phyloP scores from a whole-genome alignment of 2,113 vertebrate genomes.

The Ammodytes marinus region DNA sequence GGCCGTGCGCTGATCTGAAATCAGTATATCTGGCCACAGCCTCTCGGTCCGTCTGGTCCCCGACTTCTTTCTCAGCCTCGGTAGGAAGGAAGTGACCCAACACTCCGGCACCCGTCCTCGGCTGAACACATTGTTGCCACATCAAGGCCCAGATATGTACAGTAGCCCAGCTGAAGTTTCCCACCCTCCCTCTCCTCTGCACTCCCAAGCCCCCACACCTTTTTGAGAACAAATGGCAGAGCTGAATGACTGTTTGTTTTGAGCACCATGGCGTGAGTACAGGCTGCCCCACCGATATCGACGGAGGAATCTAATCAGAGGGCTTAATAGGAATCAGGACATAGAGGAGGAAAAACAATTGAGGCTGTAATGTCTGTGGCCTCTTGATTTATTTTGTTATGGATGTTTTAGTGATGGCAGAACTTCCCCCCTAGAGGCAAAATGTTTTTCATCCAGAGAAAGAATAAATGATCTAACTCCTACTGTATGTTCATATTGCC shows the following conservation, averaged over 20 bases:
- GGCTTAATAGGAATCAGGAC: constrained; percentile 71
- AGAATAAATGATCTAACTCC: not conserved
- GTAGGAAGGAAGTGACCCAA: constrained; percentile 82
- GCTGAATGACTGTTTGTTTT: constrained; percentile 79
- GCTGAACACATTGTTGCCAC: constrained; percentile 81
- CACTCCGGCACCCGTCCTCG: constrained; percentile 73
- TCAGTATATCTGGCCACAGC: constrained; percentile 51
- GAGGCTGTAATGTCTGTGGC: constrained; percentile 34
- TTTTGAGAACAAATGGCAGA: constrained; percentile 75
- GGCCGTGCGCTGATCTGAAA: constrained; percentile 43
- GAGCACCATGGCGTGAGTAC: constrained; percentile 79
- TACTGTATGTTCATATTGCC: not conserved
- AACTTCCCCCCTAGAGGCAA: constrained; percentile 12
- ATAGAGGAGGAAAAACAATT: constrained; percentile 71
- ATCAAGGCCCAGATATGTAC: constrained; percentile 83
- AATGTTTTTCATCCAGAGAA: constrained; percentile 18
- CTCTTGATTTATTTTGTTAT: constrained; percentile 34
- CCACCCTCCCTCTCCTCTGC: constrained; percentile 71
- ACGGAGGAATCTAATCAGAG: constrained; percentile 77
- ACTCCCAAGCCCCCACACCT: constrained; percentile 69
- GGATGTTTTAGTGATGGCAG: constrained; percentile 28
- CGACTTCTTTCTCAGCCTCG: constrained; percentile 79
- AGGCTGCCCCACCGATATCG: constrained; percentile 69
- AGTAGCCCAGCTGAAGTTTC: constrained; percentile 73
- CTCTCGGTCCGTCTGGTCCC: constrained; percentile 70